Evolutionary conservation across 2,888 invertebrate genomes (phyloP).

Genomic region (Drosophila merina): DNA sequence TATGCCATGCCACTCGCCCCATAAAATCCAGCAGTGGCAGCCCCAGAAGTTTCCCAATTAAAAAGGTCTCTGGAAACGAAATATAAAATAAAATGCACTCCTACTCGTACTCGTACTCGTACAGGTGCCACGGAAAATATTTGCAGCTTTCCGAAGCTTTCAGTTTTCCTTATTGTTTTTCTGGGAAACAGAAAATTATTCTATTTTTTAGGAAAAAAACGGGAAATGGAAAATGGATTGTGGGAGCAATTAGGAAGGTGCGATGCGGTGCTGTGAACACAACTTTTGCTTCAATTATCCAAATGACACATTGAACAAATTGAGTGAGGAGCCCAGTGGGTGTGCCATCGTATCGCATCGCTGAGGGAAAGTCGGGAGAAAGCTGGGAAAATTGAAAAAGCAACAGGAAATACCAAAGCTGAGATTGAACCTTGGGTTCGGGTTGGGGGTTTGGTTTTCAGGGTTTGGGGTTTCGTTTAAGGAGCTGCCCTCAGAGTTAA

Average conservation of each 20-base stretch:
- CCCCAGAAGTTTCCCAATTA: constrained; percentile 47
- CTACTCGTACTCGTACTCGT: constrained; percentile 3
- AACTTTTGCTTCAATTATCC: constrained; percentile 51
- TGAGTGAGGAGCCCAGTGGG: constrained; percentile 16
- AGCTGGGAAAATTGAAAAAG: background rate
- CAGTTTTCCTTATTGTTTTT: constrained; percentile 14
- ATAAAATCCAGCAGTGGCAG: constrained; percentile 5
- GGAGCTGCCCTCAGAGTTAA: constrained; percentile 27
- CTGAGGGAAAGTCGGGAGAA: background rate
- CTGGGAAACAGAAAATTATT: constrained; percentile 6
- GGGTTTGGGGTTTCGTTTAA: constrained; percentile 13
- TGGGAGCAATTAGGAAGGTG: constrained; percentile 44
- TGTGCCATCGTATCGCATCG: background rate
- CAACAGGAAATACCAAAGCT: constrained; percentile 6
- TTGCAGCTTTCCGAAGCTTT: constrained; percentile 20
- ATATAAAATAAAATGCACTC: constrained; percentile 11
- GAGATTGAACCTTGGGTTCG: constrained; percentile 21
- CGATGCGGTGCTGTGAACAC: constrained; percentile 47
- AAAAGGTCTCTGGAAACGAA: constrained; percentile 32
- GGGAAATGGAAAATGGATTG: constrained; percentile 5
- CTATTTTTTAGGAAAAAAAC: background rate
- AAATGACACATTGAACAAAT: constrained; percentile 52
- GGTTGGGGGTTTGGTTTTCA: background rate
- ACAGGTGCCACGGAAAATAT: constrained; percentile 42
- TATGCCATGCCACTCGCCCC: background rate